A percentile compares a stretch with the other conserved stretches of the same genome.
Evolutionary conservation across 2,113 vertebrate species (phyloP).

Genomic region (Marcusenius ussheri): DNA sequence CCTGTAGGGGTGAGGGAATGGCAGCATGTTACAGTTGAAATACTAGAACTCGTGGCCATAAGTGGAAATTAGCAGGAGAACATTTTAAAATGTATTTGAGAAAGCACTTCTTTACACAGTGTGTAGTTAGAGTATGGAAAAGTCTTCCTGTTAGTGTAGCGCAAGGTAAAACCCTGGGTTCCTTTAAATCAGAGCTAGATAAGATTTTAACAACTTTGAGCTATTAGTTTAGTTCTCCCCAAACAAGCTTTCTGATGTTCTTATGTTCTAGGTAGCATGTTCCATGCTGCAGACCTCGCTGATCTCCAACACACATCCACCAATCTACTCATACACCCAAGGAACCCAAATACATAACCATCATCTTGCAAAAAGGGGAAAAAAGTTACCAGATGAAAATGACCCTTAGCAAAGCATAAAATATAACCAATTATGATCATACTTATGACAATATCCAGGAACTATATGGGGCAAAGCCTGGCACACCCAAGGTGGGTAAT

Average conservation of each 20-base stretch:
- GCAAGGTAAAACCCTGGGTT: too few species aligned
- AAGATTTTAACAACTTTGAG: too few species aligned
- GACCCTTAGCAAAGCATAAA: not conserved
- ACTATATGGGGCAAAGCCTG: not conserved
- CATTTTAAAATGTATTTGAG: too few species aligned
- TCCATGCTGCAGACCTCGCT: not conserved
- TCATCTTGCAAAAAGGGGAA: not conserved
- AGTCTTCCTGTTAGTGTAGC: too few species aligned
- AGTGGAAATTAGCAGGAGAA: too few species aligned
- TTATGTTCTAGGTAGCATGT: not conserved
- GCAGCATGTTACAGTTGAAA: not conserved
- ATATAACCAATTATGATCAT: not conserved
- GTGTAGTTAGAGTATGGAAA: too few species aligned
- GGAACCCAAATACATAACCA: not conserved
- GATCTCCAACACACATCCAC: not conserved
- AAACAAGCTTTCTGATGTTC: too few species aligned
- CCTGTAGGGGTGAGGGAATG: constrained; percentile 45
- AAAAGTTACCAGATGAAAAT: not conserved
- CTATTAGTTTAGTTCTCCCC: too few species aligned
- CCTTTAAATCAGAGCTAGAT: too few species aligned
- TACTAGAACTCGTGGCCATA: too few species aligned
- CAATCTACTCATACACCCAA: not conserved
- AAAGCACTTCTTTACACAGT: too few species aligned
- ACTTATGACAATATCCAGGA: not conserved
- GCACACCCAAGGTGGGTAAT: not conserved